Evolutionary conservation across 2,113 vertebrate genomes (phyloP).

Genomic region (Phalacrocorax brasilianus): DNA sequence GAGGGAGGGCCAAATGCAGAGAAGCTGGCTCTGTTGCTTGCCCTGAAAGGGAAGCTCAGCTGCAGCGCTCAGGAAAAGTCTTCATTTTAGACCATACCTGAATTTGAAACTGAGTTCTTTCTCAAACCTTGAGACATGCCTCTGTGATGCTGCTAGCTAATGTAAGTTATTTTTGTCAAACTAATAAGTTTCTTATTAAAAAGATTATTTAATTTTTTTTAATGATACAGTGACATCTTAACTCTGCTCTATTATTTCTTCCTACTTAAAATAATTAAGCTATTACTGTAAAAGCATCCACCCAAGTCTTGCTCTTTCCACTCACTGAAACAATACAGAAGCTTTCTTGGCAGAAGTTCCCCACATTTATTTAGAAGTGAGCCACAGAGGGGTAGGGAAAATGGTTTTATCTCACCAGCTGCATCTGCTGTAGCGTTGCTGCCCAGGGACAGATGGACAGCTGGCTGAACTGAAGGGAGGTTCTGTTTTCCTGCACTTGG

Average conservation of each 20-base stretch:
- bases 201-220: constrained; percentile 46
- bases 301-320: not conserved
- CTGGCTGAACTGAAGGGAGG: not conserved
- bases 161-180: not conserved
- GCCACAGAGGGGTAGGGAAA: not conserved
- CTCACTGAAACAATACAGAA: not conserved
- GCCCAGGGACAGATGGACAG: not conserved
- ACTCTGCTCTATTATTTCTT: not conserved
- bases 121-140: not conserved
- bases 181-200: constrained; percentile 43
- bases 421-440: not conserved
- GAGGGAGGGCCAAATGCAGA: not conserved
- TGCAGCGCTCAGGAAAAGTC: not conserved
- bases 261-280: not conserved
- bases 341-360: not conserved
- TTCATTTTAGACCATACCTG: not conserved
- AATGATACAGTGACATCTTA: not conserved
- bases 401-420: not conserved
- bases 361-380: not conserved
- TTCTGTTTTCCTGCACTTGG: not conserved
- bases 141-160: constrained; percentile 20
- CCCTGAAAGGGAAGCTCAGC: not conserved
- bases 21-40: not conserved
- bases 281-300: not conserved
- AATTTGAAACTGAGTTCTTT: not conserved